Evolutionary conservation across 2,113 vertebrate genomes (phyloP), one percentile per base, ranked within the genome.

Genomic region (Sardina pilchardus): DNA sequence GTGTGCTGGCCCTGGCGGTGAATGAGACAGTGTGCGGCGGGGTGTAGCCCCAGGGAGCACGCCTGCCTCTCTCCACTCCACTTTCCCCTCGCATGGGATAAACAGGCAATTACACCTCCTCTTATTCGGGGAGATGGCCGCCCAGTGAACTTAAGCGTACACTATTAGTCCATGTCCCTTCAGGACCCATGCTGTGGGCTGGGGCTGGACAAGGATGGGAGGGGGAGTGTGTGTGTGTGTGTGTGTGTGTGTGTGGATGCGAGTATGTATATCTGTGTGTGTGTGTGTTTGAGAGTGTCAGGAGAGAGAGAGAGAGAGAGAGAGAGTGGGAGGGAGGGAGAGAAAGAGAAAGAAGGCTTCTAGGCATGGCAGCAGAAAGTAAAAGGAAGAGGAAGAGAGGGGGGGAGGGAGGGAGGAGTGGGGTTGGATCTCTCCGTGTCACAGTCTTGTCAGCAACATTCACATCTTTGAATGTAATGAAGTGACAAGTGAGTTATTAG

Each of bases 401-500:
- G 84, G 86, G 26, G 82, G 21, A 56, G 16, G 81, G 78, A 24
- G 39, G 26, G 1, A 0, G 26, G 16, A 39, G 19, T 34, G 59
- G 67, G 30, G 26, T 82, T 39, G 45, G 85, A 81, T 93, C 92
- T 94, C 94, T 95, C 96, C 94, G 94, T 96, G 96, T 97, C 96
- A 97, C 95, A 94, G 96, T 96, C 95, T 94, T 96, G 96, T 97
- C 96, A 97, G 97, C 96, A 95, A 93, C 91, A 87, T 95, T 96
- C 94, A 95, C 95, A 95, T 96, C 96, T 96, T 94, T 94, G 94
- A 95, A 96, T 94, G 95, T 95, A 96, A 96, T 96, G 94, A 97
- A 96, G 96, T 98, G 97, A 98, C 97, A 96, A 96, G 97, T 94
- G 95, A 97, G 96, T 97, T 97, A 97, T 98, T 97, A 96, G 95